These are phyloP conservation scores for Sipha maydis DNA, from an alignment of 2,888 invertebrate species.

Conservation along the genomic window DNA sequence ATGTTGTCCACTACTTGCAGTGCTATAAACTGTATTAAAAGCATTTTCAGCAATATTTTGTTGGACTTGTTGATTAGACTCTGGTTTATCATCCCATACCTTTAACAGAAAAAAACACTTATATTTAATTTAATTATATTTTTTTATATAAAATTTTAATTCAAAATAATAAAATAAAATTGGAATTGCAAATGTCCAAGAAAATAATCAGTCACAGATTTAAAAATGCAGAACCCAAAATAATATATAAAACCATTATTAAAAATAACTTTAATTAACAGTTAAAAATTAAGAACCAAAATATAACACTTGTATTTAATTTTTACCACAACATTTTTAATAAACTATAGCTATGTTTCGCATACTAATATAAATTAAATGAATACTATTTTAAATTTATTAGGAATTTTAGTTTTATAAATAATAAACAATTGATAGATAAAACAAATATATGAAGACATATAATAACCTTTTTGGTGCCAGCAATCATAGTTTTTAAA, in stretches of 20 bases:
- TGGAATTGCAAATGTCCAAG: neutral
- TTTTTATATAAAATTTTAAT: neutral
- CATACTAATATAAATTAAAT: neutral
- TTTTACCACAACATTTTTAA: neutral
- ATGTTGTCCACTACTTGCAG: conserved; percentile 48
- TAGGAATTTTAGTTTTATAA: neutral
- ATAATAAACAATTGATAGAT: neutral
- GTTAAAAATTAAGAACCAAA: neutral
- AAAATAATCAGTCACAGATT: neutral
- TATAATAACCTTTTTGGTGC: conserved; percentile 53
- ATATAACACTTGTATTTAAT: neutral
- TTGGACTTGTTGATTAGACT: conserved; percentile 56
- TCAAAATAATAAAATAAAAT: neutral
- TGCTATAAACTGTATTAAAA: conserved; percentile 57
- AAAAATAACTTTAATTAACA: neutral
- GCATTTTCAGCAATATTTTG: conserved; percentile 56
- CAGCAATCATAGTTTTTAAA: conserved; percentile 58
- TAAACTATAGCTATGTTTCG: no score
- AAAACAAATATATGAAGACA: conserved; percentile 7
- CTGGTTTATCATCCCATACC: conserved; percentile 60
- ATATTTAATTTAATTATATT: no score
- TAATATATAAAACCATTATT: neutral
- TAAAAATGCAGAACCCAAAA: neutral
- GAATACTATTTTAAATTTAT: neutral
- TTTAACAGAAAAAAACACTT: neutral